Evolutionary conservation across 2,113 vertebrate species (phyloP), one percentile per base, ranked within the genome.

Genomic region (Aepyceros melampus): DNA sequence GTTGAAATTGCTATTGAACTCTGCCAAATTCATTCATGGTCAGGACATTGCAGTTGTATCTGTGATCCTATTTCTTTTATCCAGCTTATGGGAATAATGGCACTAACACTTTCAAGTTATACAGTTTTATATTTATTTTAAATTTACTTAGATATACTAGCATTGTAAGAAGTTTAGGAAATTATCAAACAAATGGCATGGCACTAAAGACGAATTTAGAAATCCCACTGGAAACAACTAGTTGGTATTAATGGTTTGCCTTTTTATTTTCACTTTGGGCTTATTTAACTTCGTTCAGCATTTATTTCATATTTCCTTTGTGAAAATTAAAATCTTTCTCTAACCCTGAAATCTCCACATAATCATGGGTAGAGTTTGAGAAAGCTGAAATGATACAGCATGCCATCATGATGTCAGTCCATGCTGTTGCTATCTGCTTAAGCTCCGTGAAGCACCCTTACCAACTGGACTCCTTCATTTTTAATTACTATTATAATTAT

Each of bases 321-420:
- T 81, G 81, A 91, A 83, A 43, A 96, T 84, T 81, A 49, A 92
- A 91, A 83, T 93, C 53, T 55, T 36, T 87, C 84, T 92, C 81
- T 36, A 88, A 56, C 43, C 25, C 88, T 92, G 79, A 94, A 76
- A 76, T 91, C 89, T 93, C 43, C 31, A 85, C 17, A 51, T 51
- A 81, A 86, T 97, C 60, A 40, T 51, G 58, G 74, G 36, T 25
- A 89, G 81, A 13, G 3, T 62, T 96, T 79, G 89, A 45, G 49
- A 76, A 86, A 88, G n/a, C 93, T 25, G 43, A n/a, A 62, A 64
- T 47, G 88, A 74, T 4, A 21, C 0, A 64, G 79, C 64, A 1
- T 71, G 49, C 9, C 23, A 49, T 93, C 93, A 12, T 33, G 8
- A 16, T n/a, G 1, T 0, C 0, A 9, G 9, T 51, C 11, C 9